These are phyloP conservation scores for Macaca fascicularis DNA, from an alignment of 2,113 vertebrate genomes.

Conservation along the genomic window DNA sequence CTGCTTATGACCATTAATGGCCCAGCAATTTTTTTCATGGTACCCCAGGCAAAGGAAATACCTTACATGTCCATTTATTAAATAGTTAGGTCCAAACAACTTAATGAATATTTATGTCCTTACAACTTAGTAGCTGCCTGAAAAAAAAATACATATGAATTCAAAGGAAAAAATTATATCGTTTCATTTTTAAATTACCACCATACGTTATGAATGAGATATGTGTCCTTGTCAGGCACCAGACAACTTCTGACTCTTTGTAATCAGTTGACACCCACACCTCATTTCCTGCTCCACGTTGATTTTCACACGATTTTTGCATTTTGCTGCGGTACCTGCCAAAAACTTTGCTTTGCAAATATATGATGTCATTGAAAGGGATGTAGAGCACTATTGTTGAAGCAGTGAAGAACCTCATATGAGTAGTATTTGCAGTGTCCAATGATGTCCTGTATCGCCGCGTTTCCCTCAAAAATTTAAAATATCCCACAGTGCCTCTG, in stretches of 20 bases:
- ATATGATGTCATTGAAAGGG: neutral
- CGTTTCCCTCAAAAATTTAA: neutral
- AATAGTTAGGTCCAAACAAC: neutral
- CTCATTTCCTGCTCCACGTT: neutral
- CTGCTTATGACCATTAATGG: neutral
- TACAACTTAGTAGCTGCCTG: neutral
- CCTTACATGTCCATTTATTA: neutral
- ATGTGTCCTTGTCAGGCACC: neutral
- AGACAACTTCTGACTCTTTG: neutral
- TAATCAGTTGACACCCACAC: fast-evolving
- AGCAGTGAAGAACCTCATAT: too few species aligned
- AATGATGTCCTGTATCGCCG: fast-evolving
- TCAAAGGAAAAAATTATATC: neutral
- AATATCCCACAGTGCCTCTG: neutral
- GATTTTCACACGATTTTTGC: neutral
- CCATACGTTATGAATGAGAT: neutral
- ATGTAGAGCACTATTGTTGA: too few species aligned
- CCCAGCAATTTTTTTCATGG: neutral
- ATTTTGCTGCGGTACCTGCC: neutral
- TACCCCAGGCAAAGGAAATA: neutral
- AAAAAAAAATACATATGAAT: neutral
- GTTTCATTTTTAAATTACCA: neutral
- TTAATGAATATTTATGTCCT: neutral
- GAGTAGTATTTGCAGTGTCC: fast-evolving
- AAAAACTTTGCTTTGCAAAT: neutral